Evolutionary conservation across 1,140 invertebrate species (phyloP).

Genomic region (Aphaenogaster rudis): DNA sequence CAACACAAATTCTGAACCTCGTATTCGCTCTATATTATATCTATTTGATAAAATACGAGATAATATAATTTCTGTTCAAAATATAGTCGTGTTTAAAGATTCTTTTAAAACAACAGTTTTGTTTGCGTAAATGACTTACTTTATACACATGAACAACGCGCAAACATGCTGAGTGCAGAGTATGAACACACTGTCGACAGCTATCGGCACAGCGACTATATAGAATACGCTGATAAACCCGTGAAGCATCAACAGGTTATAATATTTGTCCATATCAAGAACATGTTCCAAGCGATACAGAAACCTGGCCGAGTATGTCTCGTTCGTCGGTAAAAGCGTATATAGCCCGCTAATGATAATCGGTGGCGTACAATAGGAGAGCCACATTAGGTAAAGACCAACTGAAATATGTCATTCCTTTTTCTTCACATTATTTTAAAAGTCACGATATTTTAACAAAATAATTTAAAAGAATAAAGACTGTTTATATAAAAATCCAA

Average conservation of each 20-base stretch:
- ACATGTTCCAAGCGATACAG: constrained; percentile 37
- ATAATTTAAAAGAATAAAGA: no score
- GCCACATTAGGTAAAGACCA: neutral
- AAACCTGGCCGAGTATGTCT: neutral
- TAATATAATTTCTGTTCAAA: no score
- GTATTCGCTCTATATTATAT: no score
- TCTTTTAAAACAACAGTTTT: no score
- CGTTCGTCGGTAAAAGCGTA: neutral
- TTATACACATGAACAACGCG: constrained; percentile 53
- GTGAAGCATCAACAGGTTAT: constrained; percentile 20
- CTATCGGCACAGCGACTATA: constrained; percentile 29
- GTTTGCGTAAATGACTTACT: no score
- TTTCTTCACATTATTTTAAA: no score
- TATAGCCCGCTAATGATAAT: neutral
- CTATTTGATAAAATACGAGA: no score
- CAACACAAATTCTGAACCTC: no score
- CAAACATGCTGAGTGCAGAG: constrained; percentile 68
- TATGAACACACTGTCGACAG: constrained; percentile 64
- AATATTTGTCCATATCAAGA: constrained; percentile 26
- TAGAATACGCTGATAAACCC: neutral
- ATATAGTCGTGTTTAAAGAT: no score
- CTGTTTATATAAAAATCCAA: no score
- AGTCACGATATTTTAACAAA: no score
- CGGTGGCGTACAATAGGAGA: neutral
- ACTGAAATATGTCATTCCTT: neutral